Evolutionary conservation across 2,888 invertebrate species (phyloP).

Genomic region (Melinaea menophilus): DNA sequence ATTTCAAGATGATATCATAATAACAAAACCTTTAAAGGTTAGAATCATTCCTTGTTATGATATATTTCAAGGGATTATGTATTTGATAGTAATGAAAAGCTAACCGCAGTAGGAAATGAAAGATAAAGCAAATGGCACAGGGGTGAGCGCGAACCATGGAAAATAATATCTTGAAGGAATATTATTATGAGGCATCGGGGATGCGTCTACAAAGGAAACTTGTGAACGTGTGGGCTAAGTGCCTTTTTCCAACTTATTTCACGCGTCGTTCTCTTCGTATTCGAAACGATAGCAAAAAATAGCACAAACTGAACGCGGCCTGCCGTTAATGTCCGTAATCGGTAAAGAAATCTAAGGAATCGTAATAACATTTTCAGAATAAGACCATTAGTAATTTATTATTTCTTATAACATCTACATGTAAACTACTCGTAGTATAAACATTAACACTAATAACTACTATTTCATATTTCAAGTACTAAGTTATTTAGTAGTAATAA

Average conservation of each 20-base stretch:
- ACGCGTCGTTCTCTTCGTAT: conserved; percentile 48
- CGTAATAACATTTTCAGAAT: conserved; percentile 11
- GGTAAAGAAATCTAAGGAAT: conserved; percentile 26
- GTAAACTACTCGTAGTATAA: too few species aligned
- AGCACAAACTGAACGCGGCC: conserved; percentile 34
- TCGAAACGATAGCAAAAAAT: conserved; percentile 49
- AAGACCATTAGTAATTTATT: conserved; percentile 6
- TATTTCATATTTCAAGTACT: too few species aligned
- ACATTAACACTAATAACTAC: too few species aligned
- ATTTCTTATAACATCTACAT: background rate
- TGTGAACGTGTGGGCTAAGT: conserved; percentile 58
- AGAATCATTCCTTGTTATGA: background rate
- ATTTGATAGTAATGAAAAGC: conserved; percentile 20
- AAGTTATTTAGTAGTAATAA: too few species aligned
- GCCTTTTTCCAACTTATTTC: conserved; percentile 68
- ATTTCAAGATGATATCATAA: background rate
- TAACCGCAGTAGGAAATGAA: conserved; percentile 38
- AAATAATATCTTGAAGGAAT: conserved; percentile 60
- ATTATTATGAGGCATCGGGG: conserved; percentile 51
- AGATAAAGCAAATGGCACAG: conserved; percentile 43
- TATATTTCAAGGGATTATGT: conserved; percentile 13
- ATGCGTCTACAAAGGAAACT: conserved; percentile 36
- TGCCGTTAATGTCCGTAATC: conserved; percentile 31
- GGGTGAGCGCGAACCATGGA: conserved; percentile 56
- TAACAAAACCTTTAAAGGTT: background rate